These are phyloP conservation scores for Eolophus roseicapilla DNA, from an alignment of 2,113 vertebrate genomes.

Conservation along the genomic window DNA sequence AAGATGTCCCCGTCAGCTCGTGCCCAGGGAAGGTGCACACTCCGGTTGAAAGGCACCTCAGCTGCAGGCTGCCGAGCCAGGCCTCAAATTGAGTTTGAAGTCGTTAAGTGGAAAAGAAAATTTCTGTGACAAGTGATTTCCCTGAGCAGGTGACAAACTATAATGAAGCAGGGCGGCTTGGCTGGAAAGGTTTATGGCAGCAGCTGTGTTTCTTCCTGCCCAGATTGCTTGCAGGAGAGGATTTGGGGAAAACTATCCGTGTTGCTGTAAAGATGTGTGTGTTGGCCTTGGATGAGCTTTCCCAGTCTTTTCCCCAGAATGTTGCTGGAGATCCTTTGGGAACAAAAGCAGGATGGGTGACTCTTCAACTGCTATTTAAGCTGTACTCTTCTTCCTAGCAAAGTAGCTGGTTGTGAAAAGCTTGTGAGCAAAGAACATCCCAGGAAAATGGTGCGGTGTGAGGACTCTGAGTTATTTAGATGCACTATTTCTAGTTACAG, in stretches of 20 bases:
- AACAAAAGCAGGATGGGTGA: neutral
- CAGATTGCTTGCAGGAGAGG: neutral
- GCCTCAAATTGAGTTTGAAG: slow-evolving; percentile 63
- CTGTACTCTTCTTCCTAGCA: neutral
- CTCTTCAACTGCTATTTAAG: neutral
- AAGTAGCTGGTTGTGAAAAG: neutral
- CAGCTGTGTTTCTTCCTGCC: slow-evolving; percentile 44
- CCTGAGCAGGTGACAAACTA: slow-evolving; percentile 65
- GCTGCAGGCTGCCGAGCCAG: slow-evolving; percentile 4
- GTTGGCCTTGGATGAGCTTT: neutral
- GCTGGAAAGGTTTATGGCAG: slow-evolving; percentile 51
- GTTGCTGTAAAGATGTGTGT: neutral
- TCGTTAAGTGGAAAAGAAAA: slow-evolving; percentile 70
- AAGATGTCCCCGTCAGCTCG: neutral
- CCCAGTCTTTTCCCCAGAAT: neutral
- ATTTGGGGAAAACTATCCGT: neutral
- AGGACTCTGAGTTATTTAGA: neutral
- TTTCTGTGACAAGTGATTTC: slow-evolving; percentile 69
- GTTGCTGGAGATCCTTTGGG: neutral
- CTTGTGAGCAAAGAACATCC: neutral
- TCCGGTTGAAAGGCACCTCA: slow-evolving; percentile 7
- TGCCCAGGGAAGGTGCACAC: neutral
- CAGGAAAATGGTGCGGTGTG: neutral
- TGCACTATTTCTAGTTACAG: neutral
- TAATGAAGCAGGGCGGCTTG: slow-evolving; percentile 36